phyloP scores from a whole-genome alignment of 2,888 invertebrate genomes.

The Hyposoter didymator region DNA sequence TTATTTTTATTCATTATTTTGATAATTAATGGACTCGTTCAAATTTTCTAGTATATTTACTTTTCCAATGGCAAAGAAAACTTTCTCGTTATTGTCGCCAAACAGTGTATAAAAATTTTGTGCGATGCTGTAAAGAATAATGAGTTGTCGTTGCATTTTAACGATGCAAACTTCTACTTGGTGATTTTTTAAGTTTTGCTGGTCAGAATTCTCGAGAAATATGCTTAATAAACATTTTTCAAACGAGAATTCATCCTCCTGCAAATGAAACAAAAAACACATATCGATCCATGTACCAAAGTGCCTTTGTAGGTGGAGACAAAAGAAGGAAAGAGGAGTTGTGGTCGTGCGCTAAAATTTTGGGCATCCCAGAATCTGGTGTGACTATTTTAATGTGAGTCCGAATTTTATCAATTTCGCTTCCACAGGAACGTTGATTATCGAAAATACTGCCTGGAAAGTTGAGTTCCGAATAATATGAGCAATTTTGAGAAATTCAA shows the following conservation, averaged over 20 bases:
- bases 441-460: background rate
- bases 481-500: background rate
- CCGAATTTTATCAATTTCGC: background rate
- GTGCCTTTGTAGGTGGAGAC: conserved; percentile 78
- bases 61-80: too few species aligned
- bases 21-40: too few species aligned
- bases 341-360: conserved; percentile 90
- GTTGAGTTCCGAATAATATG: background rate
- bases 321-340: conserved; percentile 90
- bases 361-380: conserved; percentile 92
- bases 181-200: too few species aligned
- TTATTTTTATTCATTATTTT: too few species aligned
- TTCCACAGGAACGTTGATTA: background rate
- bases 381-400: conserved; percentile 87
- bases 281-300: conserved; percentile 66
- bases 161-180: too few species aligned
- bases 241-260: background rate
- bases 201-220: background rate
- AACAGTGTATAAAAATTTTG: too few species aligned
- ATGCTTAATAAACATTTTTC: background rate
- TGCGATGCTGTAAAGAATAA: too few species aligned
- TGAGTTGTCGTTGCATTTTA: too few species aligned
- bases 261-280: background rate
- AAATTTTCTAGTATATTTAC: too few species aligned
- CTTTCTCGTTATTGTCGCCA: too few species aligned